These are phyloP conservation scores for Sebastes trivittatus DNA, from an alignment of 2,797 vertebrate genomes.

Conservation along the genomic window DNA sequence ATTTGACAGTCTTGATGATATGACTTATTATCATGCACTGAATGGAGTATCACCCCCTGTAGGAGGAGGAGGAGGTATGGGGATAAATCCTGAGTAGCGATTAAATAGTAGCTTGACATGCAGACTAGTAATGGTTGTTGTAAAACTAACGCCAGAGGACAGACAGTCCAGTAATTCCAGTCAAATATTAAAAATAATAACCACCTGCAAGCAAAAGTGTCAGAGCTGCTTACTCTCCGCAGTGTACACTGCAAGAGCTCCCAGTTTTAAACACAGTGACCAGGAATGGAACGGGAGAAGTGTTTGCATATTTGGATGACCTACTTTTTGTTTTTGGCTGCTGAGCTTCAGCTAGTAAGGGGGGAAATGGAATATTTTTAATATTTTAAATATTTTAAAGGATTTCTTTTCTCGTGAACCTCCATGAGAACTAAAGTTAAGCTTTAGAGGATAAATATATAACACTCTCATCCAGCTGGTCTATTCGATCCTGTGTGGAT, in stretches of 20 bases:
- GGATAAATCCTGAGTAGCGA: constrained; percentile 6
- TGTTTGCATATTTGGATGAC: constrained; percentile 53
- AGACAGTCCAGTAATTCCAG: constrained; percentile 8
- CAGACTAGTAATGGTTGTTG: constrained; percentile 21
- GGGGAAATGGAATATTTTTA: not conserved
- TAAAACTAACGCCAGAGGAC: not conserved
- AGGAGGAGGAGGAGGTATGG: constrained; percentile 7
- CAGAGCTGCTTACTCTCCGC: not conserved
- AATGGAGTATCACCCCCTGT: not conserved
- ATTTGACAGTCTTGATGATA: constrained; percentile 50
- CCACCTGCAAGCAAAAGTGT: not conserved
- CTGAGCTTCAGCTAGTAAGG: constrained; percentile 4
- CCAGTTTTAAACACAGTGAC: constrained; percentile 14
- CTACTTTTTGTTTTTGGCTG: constrained; percentile 59
- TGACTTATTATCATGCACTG: constrained; percentile 26
- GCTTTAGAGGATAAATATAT: not conserved
- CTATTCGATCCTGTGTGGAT: not conserved
- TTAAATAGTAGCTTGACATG: constrained; percentile 28
- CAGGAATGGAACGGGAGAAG: constrained; percentile 11
- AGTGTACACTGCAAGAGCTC: not conserved
- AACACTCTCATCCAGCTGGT: not conserved
- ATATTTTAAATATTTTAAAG: constrained; percentile 38
- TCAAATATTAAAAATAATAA: not conserved
- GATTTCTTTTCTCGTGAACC: constrained; percentile 10
- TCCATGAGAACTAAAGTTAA: not conserved